Evolutionary conservation across 2,113 vertebrate genomes (phyloP), one percentile per base, ranked within the genome.

Genomic region (Takifugu flavidus): DNA sequence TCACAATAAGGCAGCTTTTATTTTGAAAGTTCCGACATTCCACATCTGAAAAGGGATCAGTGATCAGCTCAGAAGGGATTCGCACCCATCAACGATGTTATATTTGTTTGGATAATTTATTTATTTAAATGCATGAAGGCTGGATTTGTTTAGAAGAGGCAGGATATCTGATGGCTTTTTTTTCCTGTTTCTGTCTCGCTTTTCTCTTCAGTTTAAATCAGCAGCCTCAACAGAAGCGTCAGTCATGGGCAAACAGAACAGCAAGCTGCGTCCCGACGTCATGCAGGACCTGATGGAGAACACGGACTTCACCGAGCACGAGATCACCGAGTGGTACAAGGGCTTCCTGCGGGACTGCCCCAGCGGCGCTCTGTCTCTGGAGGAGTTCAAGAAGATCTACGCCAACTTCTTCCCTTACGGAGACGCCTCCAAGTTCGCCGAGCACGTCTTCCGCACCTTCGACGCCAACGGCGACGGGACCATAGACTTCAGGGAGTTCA

Each of bases 351-450:
- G 95, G 90, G 97, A 99, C 92, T 99, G 97, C 77, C 97, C 97
- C 79, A 98, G 95, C 1, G 97, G 97, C n/a, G 93, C 96, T 0
- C 93, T 99, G 79, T 94, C 93, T 50, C 95, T 98, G 95, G 97
- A 98, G 43, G 97, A 99, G 83, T 99, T 99, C 91, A 99, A 99
- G 94, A 99, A 98, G 93, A 99, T 99, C 82, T 99, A 99, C 3
- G 97, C 95, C 82, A 99, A 99, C 93, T 99, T 99, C 89, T 99
- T 98, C 92, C 97, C 97, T 34, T 98, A 99, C 0, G 97, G 97
- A 80, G 97, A 99, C 56, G 97, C 97, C 75, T 98, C 96, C 79
- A 99, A 98, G 82, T 99, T 99, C 55, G 96, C 97, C 2, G 97
- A 99, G 75, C 97, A 99, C 0, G 97, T 99, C 76, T 99, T 99